Evolutionary conservation across 2,113 vertebrate genomes (phyloP).

Genomic region (Laticauda laticaudata): DNA sequence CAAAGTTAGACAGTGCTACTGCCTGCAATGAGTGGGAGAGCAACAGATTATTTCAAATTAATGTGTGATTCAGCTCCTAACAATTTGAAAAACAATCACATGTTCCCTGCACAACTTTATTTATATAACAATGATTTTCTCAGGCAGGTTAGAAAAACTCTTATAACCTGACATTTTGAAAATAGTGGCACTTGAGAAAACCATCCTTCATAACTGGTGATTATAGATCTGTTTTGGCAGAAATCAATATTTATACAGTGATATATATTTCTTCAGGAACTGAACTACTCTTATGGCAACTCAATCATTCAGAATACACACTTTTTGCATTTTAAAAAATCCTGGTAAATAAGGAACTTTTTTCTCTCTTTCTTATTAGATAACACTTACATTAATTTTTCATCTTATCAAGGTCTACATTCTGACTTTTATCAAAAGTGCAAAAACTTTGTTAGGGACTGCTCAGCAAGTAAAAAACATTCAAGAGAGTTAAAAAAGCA

Average conservation of each 20-base stretch:
- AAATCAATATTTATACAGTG: constrained; percentile 24
- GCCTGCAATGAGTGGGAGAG: background rate
- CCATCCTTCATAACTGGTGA: background rate
- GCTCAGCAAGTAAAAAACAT: background rate
- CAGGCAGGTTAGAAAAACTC: background rate
- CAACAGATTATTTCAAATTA: background rate
- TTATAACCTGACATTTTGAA: constrained; percentile 28
- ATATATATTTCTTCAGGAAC: background rate
- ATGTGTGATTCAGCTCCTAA: background rate
- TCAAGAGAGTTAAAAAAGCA: background rate
- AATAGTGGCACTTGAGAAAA: constrained; percentile 33
- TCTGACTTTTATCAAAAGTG: constrained; percentile 11
- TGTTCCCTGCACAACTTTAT: background rate
- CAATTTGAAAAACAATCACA: background rate
- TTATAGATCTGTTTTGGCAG: constrained; percentile 18
- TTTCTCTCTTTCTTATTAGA: constrained; percentile 1
- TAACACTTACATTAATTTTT: constrained; percentile 1
- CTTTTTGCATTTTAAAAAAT: constrained; percentile 12
- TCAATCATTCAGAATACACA: constrained; percentile 14
- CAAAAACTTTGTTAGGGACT: constrained; percentile 1
- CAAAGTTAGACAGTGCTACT: background rate
- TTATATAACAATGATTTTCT: constrained; percentile 27
- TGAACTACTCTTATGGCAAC: constrained; percentile 19
- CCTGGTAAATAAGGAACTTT: constrained; percentile 14
- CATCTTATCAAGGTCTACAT: background rate